Base-by-base conservation (phyloP, 2,888 invertebrate genomes). In the Alloscopus bannaensis region DNA sequence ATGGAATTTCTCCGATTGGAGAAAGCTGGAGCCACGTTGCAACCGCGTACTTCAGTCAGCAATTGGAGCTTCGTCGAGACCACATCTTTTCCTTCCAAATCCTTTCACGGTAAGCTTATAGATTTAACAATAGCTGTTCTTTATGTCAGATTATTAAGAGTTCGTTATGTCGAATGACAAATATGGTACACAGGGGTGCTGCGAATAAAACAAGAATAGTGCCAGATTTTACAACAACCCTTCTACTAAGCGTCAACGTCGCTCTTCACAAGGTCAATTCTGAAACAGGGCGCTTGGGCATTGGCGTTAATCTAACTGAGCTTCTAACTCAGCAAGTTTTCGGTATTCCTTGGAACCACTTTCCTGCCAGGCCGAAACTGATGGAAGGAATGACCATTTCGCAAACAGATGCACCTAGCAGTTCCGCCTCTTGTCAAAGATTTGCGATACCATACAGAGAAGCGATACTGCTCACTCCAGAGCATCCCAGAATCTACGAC, bases 1-100 rank as follows among this genome's bases (percentile, higher is more conserved):
- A 3, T 18, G 50, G 50, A 6, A 11, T 50, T 3, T 3, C 50
- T 2, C 20, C 50, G 1, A 18, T 18, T 11, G 50, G 50, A 50
- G 50, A 50, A 11, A 3, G 22, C 3, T 50, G 50, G 50, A 18
- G 20, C 20, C 1, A n/a, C 16, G 18, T 11, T n/a, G 6, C 20
- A 18, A 22, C 22, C n/a, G 1, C 11, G 3, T 20, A 50, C 11
- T n/a, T 50, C 20, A 3, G 8, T 11, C 47, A 97, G 42, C 8
- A 3, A 3, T 2, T 55, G 28, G 16, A 26, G 28, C 2, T 26
- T 1, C n/a, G n/a, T 26, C 24, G 55, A 2, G 2, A 24, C 4
- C 3, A 8, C 2, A 24, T 1, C 1, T 26, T 55, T 26, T 26
- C 24, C 1, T 8, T 55, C 1, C 24, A 55, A 26, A 26, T 55